phyloP scores from a whole-genome alignment of 2,888 invertebrate species.

The Steromphala cineraria region DNA sequence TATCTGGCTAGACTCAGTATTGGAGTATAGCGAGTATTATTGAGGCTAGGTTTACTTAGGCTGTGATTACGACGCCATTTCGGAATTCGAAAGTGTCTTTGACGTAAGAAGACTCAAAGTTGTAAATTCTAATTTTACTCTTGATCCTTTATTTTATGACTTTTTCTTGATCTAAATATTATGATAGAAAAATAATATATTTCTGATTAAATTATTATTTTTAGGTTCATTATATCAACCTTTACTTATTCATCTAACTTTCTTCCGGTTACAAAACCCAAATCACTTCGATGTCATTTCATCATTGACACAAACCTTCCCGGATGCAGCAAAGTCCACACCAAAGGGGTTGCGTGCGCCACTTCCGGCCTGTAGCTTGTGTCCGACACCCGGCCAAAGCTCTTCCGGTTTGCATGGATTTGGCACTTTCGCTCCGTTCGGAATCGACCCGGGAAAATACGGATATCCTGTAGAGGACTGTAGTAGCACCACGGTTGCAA shows the following conservation, averaged over 20 bases:
- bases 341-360: conserved; percentile 7
- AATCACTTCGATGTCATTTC: neutral
- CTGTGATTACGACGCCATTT: too few species aligned
- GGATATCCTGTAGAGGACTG: neutral
- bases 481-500: neutral
- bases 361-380: neutral
- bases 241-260: neutral
- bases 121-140: too few species aligned
- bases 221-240: too few species aligned
- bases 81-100: too few species aligned
- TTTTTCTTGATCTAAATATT: too few species aligned
- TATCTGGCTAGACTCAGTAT: too few species aligned
- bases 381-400: conserved; percentile 14
- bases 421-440: conserved; percentile 8
- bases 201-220: too few species aligned
- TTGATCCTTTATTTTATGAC: too few species aligned
- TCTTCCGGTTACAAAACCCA: neutral
- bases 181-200: too few species aligned
- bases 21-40: too few species aligned
- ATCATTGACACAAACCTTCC: neutral
- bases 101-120: too few species aligned
- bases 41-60: too few species aligned
- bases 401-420: neutral
- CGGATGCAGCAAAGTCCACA: neutral
- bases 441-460: neutral